Base-by-base conservation (phyloP, 2,888 invertebrate genomes). In the Nysson spinosus region DNA sequence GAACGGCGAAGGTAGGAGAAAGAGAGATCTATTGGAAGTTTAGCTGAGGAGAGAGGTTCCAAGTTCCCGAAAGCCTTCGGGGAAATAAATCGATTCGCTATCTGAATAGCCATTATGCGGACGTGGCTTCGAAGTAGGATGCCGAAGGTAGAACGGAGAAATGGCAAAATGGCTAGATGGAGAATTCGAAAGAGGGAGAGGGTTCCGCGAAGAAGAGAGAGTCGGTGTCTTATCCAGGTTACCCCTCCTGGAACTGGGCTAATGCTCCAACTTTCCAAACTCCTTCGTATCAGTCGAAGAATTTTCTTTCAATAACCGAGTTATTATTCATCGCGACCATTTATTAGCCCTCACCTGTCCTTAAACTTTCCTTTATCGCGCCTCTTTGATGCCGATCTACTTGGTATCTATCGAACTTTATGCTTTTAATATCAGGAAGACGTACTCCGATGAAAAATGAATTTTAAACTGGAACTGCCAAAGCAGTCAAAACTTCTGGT, bases 81-180 rank as follows among this genome's bases (percentile, higher is more conserved):
- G 75, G 75, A 77, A 79, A 83, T 82, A 80, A 81, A 82, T 83
- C 80, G 82, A 79, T 81, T 83, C 77, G 80, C 80, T 82, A 83
- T 81, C 80, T 78, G 81, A 75, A 79, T 81, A 81, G 75, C 80
- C 78, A 75, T 81, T 83, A 81, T 72, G 76, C 75, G 61, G 64
- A 72, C 58, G 67, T 68, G 67, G 77, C 61, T 72, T 67, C 58
- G 50, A 20, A 22, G 34, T 17, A 20, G 30, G 32, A 22, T 4
- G 20, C 4, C 7, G 22, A 14, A 6, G n/a, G 24, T 4, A n/a
- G 28, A 24, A 20, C n/a, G 37, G 16, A 19, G 22, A 12, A 28
- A 9, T 28, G 16, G 43, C 24, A 12, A 12, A 26, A 6, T 26
- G 14, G 24, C 4, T 11, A n/a, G 4, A 11, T 24, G 24, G 14